Evolutionary conservation across 2,888 invertebrate species (phyloP), one percentile per base, ranked within the genome.

Genomic region (Leptogaster cylindrica): DNA sequence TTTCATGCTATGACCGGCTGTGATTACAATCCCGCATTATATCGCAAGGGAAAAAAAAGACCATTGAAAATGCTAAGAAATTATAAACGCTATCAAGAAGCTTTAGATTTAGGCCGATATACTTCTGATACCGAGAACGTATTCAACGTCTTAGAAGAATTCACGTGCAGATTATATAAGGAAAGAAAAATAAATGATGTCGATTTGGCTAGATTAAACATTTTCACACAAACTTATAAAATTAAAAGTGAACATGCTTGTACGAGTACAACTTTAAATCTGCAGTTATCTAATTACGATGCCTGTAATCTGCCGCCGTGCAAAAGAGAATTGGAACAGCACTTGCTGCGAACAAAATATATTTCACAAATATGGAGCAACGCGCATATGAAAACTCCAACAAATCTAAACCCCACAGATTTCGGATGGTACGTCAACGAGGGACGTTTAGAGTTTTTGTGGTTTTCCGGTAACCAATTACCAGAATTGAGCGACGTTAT

Each of bases 131-230:
- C n/a, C n/a, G n/a, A n/a, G n/a, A n/a, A n/a, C n/a, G n/a, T n/a
- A n/a, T n/a, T n/a, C n/a, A n/a, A n/a, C n/a, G n/a, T n/a, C n/a
- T n/a, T n/a, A n/a, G n/a, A n/a, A n/a, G n/a, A n/a, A n/a, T n/a
- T n/a, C n/a, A n/a, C n/a, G n/a, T n/a, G n/a, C n/a, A n/a, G n/a
- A n/a, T n/a, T n/a, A n/a, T n/a, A n/a, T n/a, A n/a, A n/a, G n/a
- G n/a, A n/a, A n/a, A n/a, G n/a, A n/a, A n/a, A n/a, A 23, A 61
- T 48, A 69, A 6, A 63, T 50, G 73, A 73, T 28, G 72, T 74
- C 27, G 66, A 73, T 71, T 70, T 66, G 68, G 73, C 73, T 61
- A 44, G 73, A 52, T 71, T 74, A 68, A 70, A 71, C 65, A 63
- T 71, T 25, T 72, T 72, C 64, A 52, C 71, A n/a, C 70, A 71